Evolutionary conservation across 2,113 vertebrate species (phyloP), one percentile per base, ranked within the genome.

Genomic region (Merops nubicus): DNA sequence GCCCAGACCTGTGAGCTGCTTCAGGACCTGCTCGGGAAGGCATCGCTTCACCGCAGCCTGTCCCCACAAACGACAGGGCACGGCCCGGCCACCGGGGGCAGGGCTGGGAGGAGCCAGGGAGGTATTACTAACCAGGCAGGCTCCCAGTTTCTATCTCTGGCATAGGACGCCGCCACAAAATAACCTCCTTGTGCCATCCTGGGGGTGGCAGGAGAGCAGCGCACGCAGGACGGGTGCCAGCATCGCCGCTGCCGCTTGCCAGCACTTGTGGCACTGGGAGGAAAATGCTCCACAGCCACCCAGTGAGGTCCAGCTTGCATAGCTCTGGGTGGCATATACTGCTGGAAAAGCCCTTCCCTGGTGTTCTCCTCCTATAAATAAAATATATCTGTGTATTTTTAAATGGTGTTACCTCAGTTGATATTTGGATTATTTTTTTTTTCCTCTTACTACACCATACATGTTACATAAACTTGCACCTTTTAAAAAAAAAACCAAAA

Each of bases 21-120:
- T 26, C 50, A 33, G 42, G 60, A 53, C 15, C 54, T 1, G 2
- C 74, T 60, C 3, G 1, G 47, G 23, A 38, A 29, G 62, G 60
- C 34, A 5, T 10, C 1, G 10, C 75, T 83, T 20, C 48, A 67
- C 75, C 8, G 0, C 0, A 5, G 59, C 11, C 25, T 62, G 50
- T 47, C 63, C 64, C 36, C 15, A 0, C 1, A 2, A 36, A 13
- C 0, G 1, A 19, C 1, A 29, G 28, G 47, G 48, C 20, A 4
- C 9, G 7, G 78, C 67, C 12, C 0, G 2, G 31, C 19, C 1
- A 2, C 15, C 12, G 45, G 40, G 15, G 29, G 8, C 0, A 1
- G 45, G 70, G 25, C 29, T 51, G 57, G 60, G 22, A 72, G 62
- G 12, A 76, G 12, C 2, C 2, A 1, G 12, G 11, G 12, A 7